Conservation (phyloP, 2,888 invertebrate genomes). For the Sericinus montela region DNA sequence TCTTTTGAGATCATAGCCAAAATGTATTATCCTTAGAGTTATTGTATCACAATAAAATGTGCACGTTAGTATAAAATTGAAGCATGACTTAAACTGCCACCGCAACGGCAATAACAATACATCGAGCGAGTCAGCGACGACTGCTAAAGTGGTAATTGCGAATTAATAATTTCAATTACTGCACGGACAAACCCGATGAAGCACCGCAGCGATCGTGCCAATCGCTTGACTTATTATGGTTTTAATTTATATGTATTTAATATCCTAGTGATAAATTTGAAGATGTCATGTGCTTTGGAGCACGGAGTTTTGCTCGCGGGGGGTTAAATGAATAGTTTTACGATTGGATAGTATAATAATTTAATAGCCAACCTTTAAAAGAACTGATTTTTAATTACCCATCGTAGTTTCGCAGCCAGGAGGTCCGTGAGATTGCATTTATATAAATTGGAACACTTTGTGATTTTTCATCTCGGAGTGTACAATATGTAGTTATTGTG, state of each 20-base stretch:
- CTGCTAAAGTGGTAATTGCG: slow-evolving; percentile 33
- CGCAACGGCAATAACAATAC: slow-evolving; percentile 23
- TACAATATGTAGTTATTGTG: slow-evolving; percentile 9
- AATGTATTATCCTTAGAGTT: not conserved
- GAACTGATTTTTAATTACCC: slow-evolving; percentile 65
- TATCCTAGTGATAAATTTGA: slow-evolving; percentile 56
- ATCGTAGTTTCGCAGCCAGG: slow-evolving; percentile 60
- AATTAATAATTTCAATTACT: slow-evolving; percentile 49
- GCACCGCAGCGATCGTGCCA: slow-evolving; percentile 40
- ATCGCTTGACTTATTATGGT: slow-evolving; percentile 43
- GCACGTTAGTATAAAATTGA: slow-evolving; percentile 5
- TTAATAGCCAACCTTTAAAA: slow-evolving; percentile 66
- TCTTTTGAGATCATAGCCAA: not conserved
- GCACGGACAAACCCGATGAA: slow-evolving; percentile 38
- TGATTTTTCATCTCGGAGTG: slow-evolving; percentile 20
- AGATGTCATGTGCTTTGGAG: slow-evolving; percentile 38
- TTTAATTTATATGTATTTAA: slow-evolving; percentile 63
- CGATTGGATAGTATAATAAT: slow-evolving; percentile 47
- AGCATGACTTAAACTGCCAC: slow-evolving; percentile 7
- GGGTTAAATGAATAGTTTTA: slow-evolving; percentile 52
- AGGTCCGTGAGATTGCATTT: slow-evolving; percentile 43
- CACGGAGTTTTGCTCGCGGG: slow-evolving; percentile 47
- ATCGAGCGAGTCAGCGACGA: slow-evolving; percentile 25
- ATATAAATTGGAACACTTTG: slow-evolving; percentile 33
- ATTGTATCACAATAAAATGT: not conserved